phyloP scores from a whole-genome alignment of 2,797 vertebrate genomes.

The Chiroxiphia lanceolata region DNA sequence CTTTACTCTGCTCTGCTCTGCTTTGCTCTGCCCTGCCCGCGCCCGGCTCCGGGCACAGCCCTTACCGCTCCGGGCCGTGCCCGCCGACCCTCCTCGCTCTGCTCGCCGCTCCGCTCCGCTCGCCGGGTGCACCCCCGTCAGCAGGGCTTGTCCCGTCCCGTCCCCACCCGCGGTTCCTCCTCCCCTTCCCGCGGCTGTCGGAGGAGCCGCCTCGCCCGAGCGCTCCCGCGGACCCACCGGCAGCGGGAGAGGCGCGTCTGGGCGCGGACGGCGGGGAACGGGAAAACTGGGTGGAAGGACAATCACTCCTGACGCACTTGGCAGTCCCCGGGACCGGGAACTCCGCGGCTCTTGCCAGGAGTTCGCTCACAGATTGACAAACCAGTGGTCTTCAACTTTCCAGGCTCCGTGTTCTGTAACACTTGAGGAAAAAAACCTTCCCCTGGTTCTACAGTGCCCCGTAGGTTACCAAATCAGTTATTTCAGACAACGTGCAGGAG shows the following conservation, averaged over 20 bases:
- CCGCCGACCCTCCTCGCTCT: background rate
- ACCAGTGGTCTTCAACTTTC: background rate
- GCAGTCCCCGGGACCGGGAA: accelerated
- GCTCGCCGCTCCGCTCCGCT: background rate
- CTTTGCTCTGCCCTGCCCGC: background rate
- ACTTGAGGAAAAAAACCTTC: background rate
- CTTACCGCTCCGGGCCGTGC: background rate
- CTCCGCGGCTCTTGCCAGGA: background rate
- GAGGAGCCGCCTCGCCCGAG: background rate
- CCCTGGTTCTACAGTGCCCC: background rate
- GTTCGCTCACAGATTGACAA: background rate
- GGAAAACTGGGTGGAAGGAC: background rate
- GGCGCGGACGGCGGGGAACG: too few relatives aligned
- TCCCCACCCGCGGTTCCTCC: background rate
- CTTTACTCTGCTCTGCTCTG: background rate
- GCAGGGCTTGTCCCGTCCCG: background rate
- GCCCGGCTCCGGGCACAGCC: background rate
- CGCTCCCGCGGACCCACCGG: background rate
- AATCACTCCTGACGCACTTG: accelerated
- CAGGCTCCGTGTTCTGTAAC: background rate
- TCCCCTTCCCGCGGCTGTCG: background rate
- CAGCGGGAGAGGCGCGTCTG: background rate
- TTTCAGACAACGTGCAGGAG: background rate
- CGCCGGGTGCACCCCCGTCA: background rate
- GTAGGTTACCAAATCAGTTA: accelerated